phyloP scores from a whole-genome alignment of 2,113 vertebrate genomes.

The Oreochromis aureus region DNA sequence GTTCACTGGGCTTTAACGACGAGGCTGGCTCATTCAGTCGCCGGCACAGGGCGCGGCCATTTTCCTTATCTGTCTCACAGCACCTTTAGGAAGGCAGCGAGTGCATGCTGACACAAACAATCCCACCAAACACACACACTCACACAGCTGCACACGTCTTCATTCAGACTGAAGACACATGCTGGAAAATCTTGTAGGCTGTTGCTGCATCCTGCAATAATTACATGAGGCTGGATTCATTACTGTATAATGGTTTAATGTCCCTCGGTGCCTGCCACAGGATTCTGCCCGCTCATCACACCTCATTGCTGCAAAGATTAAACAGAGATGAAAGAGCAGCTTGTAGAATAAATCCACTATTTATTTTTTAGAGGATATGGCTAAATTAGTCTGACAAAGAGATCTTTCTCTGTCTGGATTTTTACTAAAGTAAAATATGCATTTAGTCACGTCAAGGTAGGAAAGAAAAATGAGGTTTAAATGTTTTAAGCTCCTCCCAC shows the following conservation, averaged over 20 bases:
- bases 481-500: neutral
- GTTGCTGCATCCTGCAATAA: slow-evolving; percentile 18
- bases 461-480: neutral
- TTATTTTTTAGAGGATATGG: neutral
- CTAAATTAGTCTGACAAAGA: neutral
- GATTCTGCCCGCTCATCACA: neutral
- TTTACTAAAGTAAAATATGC: neutral
- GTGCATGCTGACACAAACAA: slow-evolving; percentile 9
- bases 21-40: neutral
- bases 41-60: neutral
- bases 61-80: slow-evolving; percentile 30
- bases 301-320: neutral
- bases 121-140: neutral
- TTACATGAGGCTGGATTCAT: slow-evolving; percentile 21
- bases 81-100: slow-evolving; percentile 20
- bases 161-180: neutral
- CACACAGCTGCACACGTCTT: neutral
- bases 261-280: neutral
- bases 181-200: neutral
- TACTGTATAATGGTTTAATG: slow-evolving; percentile 20
- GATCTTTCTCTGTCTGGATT: neutral
- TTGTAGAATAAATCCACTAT: neutral
- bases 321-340: neutral
- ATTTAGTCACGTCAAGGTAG: neutral
- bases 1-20: neutral